Percentiles rank a stretch among this genome's conserved stretches.
phyloP scores from a whole-genome alignment of 2,113 vertebrate genomes.

The Silurus asotus region DNA sequence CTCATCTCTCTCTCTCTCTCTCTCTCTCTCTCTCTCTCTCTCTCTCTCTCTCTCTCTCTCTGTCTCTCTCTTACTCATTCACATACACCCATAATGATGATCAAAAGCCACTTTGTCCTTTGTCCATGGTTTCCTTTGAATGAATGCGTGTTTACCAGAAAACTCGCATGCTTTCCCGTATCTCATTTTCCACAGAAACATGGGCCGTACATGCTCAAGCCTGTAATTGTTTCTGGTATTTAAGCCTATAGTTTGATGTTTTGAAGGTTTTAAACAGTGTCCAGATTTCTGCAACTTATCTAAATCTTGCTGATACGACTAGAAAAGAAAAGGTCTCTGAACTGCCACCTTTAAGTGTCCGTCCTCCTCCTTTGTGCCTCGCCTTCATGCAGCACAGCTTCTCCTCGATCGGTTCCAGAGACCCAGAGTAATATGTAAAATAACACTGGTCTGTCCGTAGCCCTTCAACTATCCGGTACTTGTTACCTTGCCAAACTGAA shows the following conservation, averaged over 20 bases:
- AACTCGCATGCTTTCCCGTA: background rate
- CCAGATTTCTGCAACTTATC: background rate
- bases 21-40: constrained; percentile 26
- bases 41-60: background rate
- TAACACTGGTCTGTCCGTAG: background rate
- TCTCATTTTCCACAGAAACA: background rate
- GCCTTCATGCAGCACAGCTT: background rate
- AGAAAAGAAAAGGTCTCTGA: background rate
- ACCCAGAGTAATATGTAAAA: background rate
- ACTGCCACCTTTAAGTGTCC: background rate
- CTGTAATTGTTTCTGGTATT: background rate
- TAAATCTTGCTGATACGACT: background rate
- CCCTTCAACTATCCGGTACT: too few relatives aligned
- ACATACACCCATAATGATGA: background rate
- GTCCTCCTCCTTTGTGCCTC: background rate
- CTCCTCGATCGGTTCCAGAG: background rate
- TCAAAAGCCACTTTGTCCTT: constrained; percentile 20
- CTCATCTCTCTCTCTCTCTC: constrained; percentile 26
- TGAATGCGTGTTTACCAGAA: background rate
- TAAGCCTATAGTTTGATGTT: background rate
- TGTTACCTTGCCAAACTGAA: background rate
- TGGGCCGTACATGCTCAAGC: background rate
- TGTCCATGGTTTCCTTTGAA: background rate
- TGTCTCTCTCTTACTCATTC: constrained; percentile 7
- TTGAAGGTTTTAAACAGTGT: background rate